These are phyloP conservation scores for Leptinotarsa undecemlineata DNA, from an alignment of 1,140 invertebrate species.

Conservation along the genomic window DNA sequence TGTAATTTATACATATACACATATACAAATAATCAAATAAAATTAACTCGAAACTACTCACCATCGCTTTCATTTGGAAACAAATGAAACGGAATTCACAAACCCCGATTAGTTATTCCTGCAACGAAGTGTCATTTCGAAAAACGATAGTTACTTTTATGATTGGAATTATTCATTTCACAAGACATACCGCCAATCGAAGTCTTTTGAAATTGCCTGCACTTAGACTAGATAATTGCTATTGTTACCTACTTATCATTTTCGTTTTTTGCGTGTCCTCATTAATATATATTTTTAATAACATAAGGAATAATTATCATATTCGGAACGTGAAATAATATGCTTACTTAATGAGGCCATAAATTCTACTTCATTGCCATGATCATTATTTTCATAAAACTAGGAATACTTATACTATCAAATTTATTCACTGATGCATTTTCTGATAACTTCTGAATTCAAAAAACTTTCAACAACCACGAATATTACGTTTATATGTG, in stretches of 20 bases:
- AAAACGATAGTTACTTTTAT: not conserved
- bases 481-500: no score
- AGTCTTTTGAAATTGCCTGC: not conserved
- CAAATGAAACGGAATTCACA: not conserved
- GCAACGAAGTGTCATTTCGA: not conserved
- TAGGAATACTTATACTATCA: not conserved
- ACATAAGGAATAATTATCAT: slow-evolving; percentile 6
- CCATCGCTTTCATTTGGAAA: no score
- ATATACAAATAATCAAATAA: no score
- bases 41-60: no score
- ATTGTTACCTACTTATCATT: slow-evolving; percentile 6
- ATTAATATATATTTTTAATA: slow-evolving; percentile 9
- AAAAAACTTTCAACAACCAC: no score
- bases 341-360: not conserved
- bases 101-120: not conserved
- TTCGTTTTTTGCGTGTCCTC: not conserved
- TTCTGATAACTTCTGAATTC: no score
- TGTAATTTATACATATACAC: no score
- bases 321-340: not conserved
- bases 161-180: no score
- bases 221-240: not conserved
- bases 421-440: no score
- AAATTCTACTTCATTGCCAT: slow-evolving; percentile 4
- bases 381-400: not conserved
- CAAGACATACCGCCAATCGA: not conserved